Evolutionary conservation across 2,797 vertebrate species (phyloP).

Genomic region (Brachymystax lenok): DNA sequence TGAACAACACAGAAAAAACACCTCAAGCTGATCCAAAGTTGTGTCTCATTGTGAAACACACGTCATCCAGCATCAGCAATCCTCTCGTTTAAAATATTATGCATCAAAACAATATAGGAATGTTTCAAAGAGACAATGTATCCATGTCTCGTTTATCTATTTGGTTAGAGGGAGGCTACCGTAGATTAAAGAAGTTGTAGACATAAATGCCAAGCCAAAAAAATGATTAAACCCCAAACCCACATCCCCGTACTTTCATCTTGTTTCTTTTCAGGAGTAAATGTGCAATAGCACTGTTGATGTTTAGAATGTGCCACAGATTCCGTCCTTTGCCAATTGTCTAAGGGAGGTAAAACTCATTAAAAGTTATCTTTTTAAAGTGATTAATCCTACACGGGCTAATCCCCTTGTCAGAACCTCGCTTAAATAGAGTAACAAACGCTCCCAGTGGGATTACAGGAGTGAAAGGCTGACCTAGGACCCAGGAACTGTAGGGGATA

Average conservation of each 20-base stretch:
- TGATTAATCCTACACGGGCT: constrained; percentile 74
- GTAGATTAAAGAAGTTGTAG: background rate
- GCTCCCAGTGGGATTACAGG: constrained; percentile 66
- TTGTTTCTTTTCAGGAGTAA: constrained; percentile 26
- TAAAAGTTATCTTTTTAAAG: constrained; percentile 76
- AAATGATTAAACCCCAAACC: background rate
- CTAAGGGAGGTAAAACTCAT: constrained; percentile 67
- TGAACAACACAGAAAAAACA: background rate
- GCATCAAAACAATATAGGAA: background rate
- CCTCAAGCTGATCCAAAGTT: background rate
- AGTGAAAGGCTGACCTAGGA: constrained; percentile 61
- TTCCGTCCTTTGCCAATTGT: constrained; percentile 58
- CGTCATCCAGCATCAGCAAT: background rate
- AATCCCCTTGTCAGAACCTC: constrained; percentile 74
- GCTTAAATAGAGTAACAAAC: constrained; percentile 71
- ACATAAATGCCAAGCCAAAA: background rate
- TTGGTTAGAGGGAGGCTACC: background rate
- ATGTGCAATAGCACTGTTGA: constrained; percentile 34
- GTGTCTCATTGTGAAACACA: background rate
- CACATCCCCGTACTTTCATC: background rate
- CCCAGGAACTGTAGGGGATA: constrained; percentile 49
- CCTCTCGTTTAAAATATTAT: background rate
- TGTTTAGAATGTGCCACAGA: constrained; percentile 47
- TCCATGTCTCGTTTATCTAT: background rate
- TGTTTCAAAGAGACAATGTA: background rate